Evolutionary conservation across 2,888 invertebrate species (phyloP).

Genomic region (Patella caerulea): DNA sequence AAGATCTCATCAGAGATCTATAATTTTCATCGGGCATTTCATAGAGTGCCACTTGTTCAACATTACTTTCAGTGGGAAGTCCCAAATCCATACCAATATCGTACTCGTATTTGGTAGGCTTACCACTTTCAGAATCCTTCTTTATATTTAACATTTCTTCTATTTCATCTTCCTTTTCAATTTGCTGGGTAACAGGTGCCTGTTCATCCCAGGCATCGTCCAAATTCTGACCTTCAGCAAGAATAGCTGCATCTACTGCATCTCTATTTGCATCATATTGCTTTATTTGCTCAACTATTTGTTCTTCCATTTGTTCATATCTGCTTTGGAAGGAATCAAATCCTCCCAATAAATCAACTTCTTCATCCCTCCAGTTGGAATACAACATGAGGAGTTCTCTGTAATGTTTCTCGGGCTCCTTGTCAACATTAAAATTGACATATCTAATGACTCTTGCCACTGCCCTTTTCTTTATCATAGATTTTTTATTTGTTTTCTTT

Average conservation of each 20-base stretch:
- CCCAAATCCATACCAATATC: conserved; percentile 39
- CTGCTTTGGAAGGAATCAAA: no score
- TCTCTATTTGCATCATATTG: conserved; percentile 32
- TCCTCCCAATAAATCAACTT: conserved; percentile 25
- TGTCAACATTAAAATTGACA: conserved; percentile 39
- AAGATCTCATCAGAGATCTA: conserved; percentile 30
- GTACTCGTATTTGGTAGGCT: conserved; percentile 32
- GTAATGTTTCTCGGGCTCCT: conserved; percentile 50
- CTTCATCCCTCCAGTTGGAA: conserved; percentile 55
- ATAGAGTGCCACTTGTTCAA: conserved; percentile 19
- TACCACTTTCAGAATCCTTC: background rate
- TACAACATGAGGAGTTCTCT: conserved; percentile 51
- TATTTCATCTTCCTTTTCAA: background rate
- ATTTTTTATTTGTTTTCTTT: conserved; percentile 16
- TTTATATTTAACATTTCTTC: background rate
- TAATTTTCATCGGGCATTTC: conserved; percentile 38
- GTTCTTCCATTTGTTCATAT: conserved; percentile 10
- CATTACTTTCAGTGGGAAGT: conserved; percentile 23
- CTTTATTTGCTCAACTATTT: conserved; percentile 25
- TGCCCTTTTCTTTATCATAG: conserved; percentile 15
- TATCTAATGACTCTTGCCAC: conserved; percentile 31
- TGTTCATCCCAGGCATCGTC: conserved; percentile 36
- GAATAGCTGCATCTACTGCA: conserved; percentile 29
- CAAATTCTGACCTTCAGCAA: conserved; percentile 27
- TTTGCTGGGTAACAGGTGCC: conserved; percentile 12